Evolutionary conservation across 2,797 vertebrate genomes (phyloP).

Genomic region (Valencia hispanica): DNA sequence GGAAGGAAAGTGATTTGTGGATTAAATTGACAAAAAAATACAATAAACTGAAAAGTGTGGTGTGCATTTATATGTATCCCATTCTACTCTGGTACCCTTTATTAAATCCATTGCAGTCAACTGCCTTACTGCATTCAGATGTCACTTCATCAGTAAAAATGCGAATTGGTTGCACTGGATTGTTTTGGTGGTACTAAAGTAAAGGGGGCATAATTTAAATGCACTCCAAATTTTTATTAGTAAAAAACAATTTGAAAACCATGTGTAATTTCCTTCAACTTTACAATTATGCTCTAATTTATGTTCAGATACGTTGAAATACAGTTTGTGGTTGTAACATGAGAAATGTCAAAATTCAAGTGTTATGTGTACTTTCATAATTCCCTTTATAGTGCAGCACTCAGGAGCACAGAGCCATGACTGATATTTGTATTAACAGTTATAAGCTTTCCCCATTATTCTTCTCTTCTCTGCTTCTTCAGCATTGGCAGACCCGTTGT

Average conservation of each 20-base stretch:
- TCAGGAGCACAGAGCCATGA: background rate
- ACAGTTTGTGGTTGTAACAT: background rate
- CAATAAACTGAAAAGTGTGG: background rate
- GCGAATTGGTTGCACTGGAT: background rate
- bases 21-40: too few species aligned
- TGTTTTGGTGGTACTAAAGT: background rate
- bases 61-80: background rate
- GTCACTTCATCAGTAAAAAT: background rate
- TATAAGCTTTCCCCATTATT: slow-evolving; percentile 5
- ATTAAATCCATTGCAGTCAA: background rate
- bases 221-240: background rate
- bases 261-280: background rate
- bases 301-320: background rate
- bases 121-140: background rate
- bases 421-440: background rate
- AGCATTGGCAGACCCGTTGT: slow-evolving; percentile 73
- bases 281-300: background rate
- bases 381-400: background rate
- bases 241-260: background rate
- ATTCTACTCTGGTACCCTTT: background rate
- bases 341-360: background rate
- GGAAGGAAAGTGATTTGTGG: background rate
- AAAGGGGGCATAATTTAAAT: background rate
- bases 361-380: background rate
- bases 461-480: slow-evolving; percentile 43